phyloP scores from a whole-genome alignment of 2,888 invertebrate species.

The Argynnis bischoffii region DNA sequence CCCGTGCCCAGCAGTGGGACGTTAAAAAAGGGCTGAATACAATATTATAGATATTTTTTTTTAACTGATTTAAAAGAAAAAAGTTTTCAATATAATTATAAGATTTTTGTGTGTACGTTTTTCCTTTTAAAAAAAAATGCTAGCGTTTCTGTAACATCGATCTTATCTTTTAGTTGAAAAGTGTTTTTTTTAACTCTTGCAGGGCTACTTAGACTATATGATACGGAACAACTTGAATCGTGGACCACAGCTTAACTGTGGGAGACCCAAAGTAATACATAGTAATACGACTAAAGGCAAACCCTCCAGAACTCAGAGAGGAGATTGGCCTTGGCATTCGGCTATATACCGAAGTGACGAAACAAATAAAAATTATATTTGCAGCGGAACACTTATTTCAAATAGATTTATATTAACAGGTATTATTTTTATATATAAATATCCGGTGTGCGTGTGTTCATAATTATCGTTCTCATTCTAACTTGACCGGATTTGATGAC shows the following conservation, averaged over 20 bases:
- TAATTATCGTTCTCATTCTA: no score
- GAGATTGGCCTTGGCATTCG: slow-evolving; percentile 52
- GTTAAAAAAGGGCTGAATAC: no score
- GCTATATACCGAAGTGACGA: slow-evolving; percentile 41
- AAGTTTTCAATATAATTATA: no score
- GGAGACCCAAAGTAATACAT: not conserved
- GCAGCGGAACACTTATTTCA: slow-evolving; percentile 46
- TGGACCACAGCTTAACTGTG: slow-evolving; percentile 16
- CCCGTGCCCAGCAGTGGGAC: no score
- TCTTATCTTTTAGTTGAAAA: no score
- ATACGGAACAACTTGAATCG: slow-evolving; percentile 1
- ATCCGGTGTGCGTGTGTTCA: no score
- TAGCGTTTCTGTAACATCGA: no score
- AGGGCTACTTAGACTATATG: not conserved
- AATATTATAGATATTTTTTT: no score
- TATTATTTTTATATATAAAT: slow-evolving; percentile 2
- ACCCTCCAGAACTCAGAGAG: slow-evolving; percentile 38
- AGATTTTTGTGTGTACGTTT: no score
- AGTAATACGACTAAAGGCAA: not conserved
- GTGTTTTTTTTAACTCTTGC: not conserved
- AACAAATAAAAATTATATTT: slow-evolving; percentile 42
- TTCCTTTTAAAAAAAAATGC: no score
- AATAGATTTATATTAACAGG: slow-evolving; percentile 34
- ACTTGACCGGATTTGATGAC: no score
- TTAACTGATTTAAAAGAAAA: no score